Evolutionary conservation across 2,888 invertebrate genomes (phyloP).

Genomic region (Drosophila trichaetosa): DNA sequence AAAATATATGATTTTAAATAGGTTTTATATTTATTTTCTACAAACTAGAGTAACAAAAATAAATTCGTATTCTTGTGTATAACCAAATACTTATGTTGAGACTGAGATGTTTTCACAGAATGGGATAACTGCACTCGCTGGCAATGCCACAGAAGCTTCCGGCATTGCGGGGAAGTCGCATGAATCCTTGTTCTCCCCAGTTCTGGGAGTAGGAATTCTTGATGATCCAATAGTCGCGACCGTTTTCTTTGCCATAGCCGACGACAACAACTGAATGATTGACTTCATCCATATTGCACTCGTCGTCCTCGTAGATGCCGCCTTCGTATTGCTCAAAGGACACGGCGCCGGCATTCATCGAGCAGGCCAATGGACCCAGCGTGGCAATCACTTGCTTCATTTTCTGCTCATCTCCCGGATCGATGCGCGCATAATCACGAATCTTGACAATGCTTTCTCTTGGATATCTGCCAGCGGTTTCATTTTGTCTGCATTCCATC

Average conservation of each 20-base stretch:
- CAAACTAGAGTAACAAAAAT: constrained; percentile 49
- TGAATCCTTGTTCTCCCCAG: constrained; percentile 84
- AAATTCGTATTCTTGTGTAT: constrained; percentile 36
- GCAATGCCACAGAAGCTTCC: constrained; percentile 84
- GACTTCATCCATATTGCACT: constrained; percentile 82
- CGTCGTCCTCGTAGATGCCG: constrained; percentile 82
- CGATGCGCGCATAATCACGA: constrained; percentile 82
- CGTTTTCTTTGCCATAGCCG: constrained; percentile 83
- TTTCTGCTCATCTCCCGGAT: constrained; percentile 82
- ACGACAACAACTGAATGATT: constrained; percentile 84
- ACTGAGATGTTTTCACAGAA: constrained; percentile 57
- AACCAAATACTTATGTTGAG: constrained; percentile 16
- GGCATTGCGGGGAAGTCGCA: constrained; percentile 80
- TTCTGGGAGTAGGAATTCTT: constrained; percentile 84
- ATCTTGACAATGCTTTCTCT: constrained; percentile 73
- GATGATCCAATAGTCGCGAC: constrained; percentile 83
- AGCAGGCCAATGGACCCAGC: constrained; percentile 82
- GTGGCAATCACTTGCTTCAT: constrained; percentile 84
- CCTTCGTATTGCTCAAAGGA: constrained; percentile 83
- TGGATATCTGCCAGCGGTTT: constrained; percentile 69
- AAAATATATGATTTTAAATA: neutral
- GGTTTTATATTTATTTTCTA: constrained; percentile 28
- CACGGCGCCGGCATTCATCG: constrained; percentile 78
- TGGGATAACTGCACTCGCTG: constrained; percentile 84
- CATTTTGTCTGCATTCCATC: constrained; percentile 79